Percentiles rank a stretch among this genome's conserved stretches.
Evolutionary conservation across 2,888 invertebrate genomes (phyloP).

Genomic region (Cryptus armator): DNA sequence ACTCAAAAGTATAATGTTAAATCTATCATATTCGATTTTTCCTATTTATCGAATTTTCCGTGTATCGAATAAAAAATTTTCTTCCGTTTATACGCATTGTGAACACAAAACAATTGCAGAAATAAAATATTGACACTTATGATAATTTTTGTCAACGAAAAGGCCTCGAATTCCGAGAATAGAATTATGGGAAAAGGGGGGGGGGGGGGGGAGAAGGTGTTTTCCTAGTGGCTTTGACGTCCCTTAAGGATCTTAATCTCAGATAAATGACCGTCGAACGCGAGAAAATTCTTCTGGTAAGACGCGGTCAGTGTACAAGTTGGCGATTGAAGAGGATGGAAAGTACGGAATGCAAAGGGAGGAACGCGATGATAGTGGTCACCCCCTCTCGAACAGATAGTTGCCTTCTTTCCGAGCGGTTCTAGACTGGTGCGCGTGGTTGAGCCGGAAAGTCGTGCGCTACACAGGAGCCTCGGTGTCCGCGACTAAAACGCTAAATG

Average conservation of each 20-base stretch:
- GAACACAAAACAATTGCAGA: no score
- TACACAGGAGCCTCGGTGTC: slow-evolving; percentile 39
- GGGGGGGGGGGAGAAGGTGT: background rate
- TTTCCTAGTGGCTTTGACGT: background rate
- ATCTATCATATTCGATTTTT: no score
- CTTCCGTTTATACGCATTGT: no score
- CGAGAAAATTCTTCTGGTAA: slow-evolving; percentile 38
- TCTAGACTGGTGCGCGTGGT: slow-evolving; percentile 59
- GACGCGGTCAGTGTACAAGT: slow-evolving; percentile 72
- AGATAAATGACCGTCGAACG: slow-evolving; percentile 35
- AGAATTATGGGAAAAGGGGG: background rate
- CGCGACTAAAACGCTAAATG: slow-evolving; percentile 12
- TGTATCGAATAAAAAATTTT: no score
- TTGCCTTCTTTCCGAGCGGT: slow-evolving; percentile 58
- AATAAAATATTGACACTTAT: no score
- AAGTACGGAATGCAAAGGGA: slow-evolving; percentile 81
- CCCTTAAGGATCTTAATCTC: slow-evolving; percentile 20
- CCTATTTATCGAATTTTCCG: no score
- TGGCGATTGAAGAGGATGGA: slow-evolving; percentile 77
- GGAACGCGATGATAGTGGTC: slow-evolving; percentile 79
- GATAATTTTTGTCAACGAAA: no score
- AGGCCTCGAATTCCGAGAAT: no score
- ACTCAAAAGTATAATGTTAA: no score
- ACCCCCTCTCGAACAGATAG: slow-evolving; percentile 74
- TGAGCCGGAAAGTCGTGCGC: slow-evolving; percentile 60